phyloP scores from a whole-genome alignment of 2,113 vertebrate genomes.

The Himantopus leucocephalus region DNA sequence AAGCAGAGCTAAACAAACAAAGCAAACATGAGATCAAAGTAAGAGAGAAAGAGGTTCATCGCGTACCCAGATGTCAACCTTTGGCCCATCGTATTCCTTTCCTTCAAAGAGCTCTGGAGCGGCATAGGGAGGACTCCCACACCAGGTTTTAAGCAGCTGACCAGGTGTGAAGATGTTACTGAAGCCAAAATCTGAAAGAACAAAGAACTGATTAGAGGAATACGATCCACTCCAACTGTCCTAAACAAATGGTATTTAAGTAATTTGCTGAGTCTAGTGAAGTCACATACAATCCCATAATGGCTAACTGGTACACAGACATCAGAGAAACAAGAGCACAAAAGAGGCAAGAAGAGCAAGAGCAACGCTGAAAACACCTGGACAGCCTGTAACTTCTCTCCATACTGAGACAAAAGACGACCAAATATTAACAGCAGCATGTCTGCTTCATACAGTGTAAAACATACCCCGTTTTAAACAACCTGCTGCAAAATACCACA shows the following conservation, averaged over 20 bases:
- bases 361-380: background rate
- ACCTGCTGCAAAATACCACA: background rate
- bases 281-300: fast-evolving
- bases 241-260: background rate
- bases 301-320: background rate
- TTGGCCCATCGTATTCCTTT: constrained; percentile 97
- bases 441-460: fast-evolving
- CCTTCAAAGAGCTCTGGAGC: constrained; percentile 97
- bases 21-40: background rate
- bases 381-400: fast-evolving
- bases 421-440: background rate
- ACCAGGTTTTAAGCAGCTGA: constrained; percentile 97
- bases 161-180: constrained; percentile 96
- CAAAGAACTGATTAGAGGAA: background rate
- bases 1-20: background rate
- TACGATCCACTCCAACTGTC: background rate
- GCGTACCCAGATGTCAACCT: constrained; percentile 98
- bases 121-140: constrained; percentile 95
- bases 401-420: fast-evolving
- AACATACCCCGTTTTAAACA: no score
- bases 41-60: background rate
- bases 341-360: background rate
- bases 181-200: constrained; percentile 90
- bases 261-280: background rate
- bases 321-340: background rate